Evolutionary conservation across 2,113 vertebrate genomes (phyloP), one percentile per base, ranked within the genome.

Genomic region (Mormyrus iriodes): DNA sequence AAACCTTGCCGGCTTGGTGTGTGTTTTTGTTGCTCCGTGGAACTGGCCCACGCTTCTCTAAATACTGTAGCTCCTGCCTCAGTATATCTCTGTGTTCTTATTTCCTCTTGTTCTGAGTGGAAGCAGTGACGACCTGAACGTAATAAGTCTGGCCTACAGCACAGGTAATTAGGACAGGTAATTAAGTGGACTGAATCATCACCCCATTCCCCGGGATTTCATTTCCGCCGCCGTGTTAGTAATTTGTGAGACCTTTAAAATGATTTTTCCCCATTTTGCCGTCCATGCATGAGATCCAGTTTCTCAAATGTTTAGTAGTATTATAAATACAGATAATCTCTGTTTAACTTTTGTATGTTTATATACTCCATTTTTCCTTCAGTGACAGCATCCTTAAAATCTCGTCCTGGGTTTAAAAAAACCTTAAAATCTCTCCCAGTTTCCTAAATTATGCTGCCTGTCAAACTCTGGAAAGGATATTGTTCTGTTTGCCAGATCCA

Each of bases 61-160:
- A 88, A 48, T 84, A 21, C 35, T 93, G 92, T 92, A 93, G 61
- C 92, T 92, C 92, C 91, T 90, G 92, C 94, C 89, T 76, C 93
- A 93, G 91, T 88, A 92, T 27, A 85, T 88, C 69, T 91, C 48
- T 90, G 61, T 31, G n/a, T 87, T 89, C 89, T 89, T 79, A 91
- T 35, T 83, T 76, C 27, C n/a, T 49, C n/a, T 3, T 86, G 69
- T 94, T 92, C 93, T 93, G 84, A 51, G 91, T 89, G 94, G 90
- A 42, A 65, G 44, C 4, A 87, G 89, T 93, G 93, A 90, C 92
- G 94, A 94, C 94, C 94, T 88, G 88, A 90, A 90, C 52, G 15
- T 17, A 79, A 42, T 17, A 79, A 19, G 73, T 79, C 88, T 76
- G 79, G 88, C 90, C 90, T 48, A 53, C 58, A 58, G 52, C 39